Evolutionary conservation across 2,888 invertebrate genomes (phyloP), one percentile per base, ranked within the genome.

Genomic region (Brachynemurus nebulosus): DNA sequence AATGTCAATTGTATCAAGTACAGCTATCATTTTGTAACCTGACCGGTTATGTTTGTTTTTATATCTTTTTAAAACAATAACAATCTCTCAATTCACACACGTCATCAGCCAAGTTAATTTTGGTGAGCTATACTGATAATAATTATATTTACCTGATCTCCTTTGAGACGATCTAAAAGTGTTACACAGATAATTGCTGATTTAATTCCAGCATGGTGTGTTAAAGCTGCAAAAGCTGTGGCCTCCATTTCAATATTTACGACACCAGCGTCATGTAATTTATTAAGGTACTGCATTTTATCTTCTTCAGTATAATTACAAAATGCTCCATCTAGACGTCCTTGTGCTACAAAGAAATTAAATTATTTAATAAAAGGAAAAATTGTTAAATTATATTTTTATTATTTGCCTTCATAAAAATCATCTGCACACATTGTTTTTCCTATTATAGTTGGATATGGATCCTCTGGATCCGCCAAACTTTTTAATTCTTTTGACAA

Each of bases 181-280:
- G 93, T 81, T 42, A 95, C 96, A 62, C 96, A 97, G 19, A 95
- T 76, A 25, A 96, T 86, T n/a, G 90, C 92, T 1, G 91, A 84
- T 61, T 80, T 83, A 52, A 95, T 86, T 11, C 91, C 90, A 7
- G 95, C 93, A 62, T 90, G 86, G 61, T 89, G 84, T 19, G 92
- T 93, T 43, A 95, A 75, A 1, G 95, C 92, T 0, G 93, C 89
- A 61, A 97, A 95, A 11, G 88, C 84, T 7, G 90, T 73, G 30
- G 88, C 85, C 67, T 97, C 97, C 96, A 95, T 95, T 69, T 97
- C 97, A 55, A 97, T 93, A 65, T 97, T 97, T 18, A 85, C 77
- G 11, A 97, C 86, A 2, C 91, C 92, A 39, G 77, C 68, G 48
- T 78, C 74, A 50, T 80, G 76, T 48, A 92, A 60, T 51, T 77